Evolutionary conservation across 2,797 vertebrate species (phyloP), one percentile per base, ranked within the genome.

Genomic region (Nannoperca obscura): DNA sequence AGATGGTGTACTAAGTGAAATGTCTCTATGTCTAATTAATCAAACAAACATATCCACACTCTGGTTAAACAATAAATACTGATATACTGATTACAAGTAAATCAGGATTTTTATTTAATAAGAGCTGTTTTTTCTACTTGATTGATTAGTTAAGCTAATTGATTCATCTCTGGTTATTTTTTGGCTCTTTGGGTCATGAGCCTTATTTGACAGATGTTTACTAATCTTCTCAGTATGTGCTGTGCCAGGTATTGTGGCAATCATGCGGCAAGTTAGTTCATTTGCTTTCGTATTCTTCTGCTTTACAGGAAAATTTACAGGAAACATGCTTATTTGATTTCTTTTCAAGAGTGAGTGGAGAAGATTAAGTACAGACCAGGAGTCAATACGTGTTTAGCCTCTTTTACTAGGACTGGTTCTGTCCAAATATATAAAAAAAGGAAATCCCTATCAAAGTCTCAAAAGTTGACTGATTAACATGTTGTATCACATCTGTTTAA

Each of bases 101-200:
- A 68, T 60, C n/a, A 22, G 34, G 34, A 34, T 34, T 7, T 4
- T 34, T 6, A 34, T 7, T 34, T 34, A 42, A 50, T 44, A 38
- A 38, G 13, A 17, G 27, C 38, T 54, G 27, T 61, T 69, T 46
- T 44, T 44, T 49, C 24, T 58, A 40, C 24, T 64, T 59, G 19
- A 30, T 24, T 54, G 47, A 65, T 75, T 65, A 22, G 44, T 46
- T 60, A 22, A 50, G 47, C 34, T 24, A 68, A 55, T 40, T 53
- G 47, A 72, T 46, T 53, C 54, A 46, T 55, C 4, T 1, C 20
- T 27, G 15, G 60, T 27, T n/a, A 44, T 17, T 46, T 27, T 34
- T 34, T 34, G 34, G 34, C 34, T 34, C 34, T 72, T 49, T 59
- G 32, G 59, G 57, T 49, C 52, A 60, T 60, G 38, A 71, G 7